Conservation (phyloP, 2,113 vertebrate species). For the Indri indri region DNA sequence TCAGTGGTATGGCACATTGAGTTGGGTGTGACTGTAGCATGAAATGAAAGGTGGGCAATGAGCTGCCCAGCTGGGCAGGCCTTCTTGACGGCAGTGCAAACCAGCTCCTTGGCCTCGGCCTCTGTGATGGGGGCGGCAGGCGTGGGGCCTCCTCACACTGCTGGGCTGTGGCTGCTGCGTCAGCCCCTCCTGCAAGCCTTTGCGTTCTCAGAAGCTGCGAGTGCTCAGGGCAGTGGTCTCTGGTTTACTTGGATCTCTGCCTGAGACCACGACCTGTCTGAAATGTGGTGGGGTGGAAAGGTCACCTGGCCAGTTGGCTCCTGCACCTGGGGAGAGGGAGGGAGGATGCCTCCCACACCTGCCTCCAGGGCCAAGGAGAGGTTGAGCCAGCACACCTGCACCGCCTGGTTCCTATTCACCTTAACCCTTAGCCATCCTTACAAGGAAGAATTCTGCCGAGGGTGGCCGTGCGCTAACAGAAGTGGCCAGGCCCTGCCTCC, state of each 20-base stretch:
- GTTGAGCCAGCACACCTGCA: not conserved
- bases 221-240: not conserved
- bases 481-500: not conserved
- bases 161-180: not conserved
- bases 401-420: not conserved
- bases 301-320: constrained; percentile 26
- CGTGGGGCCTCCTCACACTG: not conserved
- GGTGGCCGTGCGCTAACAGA: not conserved
- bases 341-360: too few relatives aligned
- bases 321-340: not conserved
- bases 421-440: not conserved
- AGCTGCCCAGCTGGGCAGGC: not conserved
- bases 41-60: not conserved
- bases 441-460: not conserved
- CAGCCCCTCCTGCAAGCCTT: not conserved
- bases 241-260: not conserved
- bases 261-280: not conserved
- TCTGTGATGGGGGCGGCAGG: not conserved
- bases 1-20: fast-evolving
- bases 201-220: not conserved
- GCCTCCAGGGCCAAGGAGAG: not conserved
- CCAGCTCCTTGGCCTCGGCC: not conserved
- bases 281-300: not conserved
- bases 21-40: too few relatives aligned
- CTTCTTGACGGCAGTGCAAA: not conserved